phyloP scores from a whole-genome alignment of 2,797 vertebrate genomes.

The Pantherophis alleghaniensis region DNA sequence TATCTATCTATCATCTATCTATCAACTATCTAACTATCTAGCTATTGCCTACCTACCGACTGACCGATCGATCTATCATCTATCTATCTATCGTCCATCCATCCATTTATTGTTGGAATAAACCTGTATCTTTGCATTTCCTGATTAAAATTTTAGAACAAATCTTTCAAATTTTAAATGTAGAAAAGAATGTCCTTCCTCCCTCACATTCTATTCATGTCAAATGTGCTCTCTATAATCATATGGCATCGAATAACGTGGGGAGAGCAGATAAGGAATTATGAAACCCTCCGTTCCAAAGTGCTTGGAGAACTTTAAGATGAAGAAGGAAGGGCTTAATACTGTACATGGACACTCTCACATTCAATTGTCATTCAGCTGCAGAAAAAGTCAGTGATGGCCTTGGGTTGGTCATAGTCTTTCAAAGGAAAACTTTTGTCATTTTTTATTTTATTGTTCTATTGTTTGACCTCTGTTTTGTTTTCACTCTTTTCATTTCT shows the following conservation, averaged over 20 bases:
- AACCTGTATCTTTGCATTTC: not conserved
- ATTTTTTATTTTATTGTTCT: not conserved
- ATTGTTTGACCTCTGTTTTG: not conserved
- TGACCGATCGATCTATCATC: too few relatives aligned
- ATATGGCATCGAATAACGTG: not conserved
- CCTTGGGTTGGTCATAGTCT: not conserved
- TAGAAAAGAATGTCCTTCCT: not conserved
- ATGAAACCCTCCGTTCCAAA: not conserved
- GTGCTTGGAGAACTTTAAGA: not conserved
- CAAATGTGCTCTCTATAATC: not conserved
- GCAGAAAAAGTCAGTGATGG: not conserved
- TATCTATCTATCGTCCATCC: not conserved
- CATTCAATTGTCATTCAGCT: not conserved
- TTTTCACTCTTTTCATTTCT: not conserved
- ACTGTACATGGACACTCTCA: not conserved
- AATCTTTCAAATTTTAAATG: not conserved
- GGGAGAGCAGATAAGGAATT: not conserved
- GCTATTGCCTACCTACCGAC: not conserved
- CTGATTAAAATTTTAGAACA: not conserved
- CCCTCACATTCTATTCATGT: not conserved
- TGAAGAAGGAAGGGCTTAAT: not conserved
- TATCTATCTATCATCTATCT: too few relatives aligned
- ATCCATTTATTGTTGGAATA: slow-evolving; percentile 1
- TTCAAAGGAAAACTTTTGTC: not conserved
- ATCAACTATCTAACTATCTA: not conserved